Evolutionary conservation across 1,140 invertebrate species (phyloP).

Genomic region (Atta colombica): DNA sequence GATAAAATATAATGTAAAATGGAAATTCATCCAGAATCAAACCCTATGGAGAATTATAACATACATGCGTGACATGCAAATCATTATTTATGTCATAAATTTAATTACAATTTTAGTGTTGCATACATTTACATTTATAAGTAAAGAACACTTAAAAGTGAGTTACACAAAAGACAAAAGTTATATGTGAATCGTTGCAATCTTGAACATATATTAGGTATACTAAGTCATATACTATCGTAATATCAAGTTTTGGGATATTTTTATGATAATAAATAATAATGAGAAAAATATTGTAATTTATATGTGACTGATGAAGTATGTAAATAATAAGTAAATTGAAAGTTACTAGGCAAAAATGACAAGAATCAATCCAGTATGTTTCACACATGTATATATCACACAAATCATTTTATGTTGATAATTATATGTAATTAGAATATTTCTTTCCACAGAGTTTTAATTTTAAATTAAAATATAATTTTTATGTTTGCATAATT

Average conservation of each 20-base stretch:
- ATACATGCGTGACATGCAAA: conserved; percentile 72
- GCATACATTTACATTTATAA: conserved; percentile 59
- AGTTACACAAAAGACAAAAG: conserved; percentile 7
- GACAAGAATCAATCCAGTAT: background rate
- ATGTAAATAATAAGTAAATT: background rate
- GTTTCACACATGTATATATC: background rate
- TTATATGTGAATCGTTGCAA: conserved; percentile 33
- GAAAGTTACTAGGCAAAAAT: background rate
- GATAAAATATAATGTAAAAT: conserved; percentile 51
- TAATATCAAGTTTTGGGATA: background rate
- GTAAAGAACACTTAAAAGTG: conserved; percentile 32
- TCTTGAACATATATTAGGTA: conserved; percentile 1
- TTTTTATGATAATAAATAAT: conserved; percentile 9
- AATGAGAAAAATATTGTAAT: conserved; percentile 10
- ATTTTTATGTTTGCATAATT: background rate
- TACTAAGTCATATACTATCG: background rate
- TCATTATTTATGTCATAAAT: conserved; percentile 56
- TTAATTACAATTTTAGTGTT: conserved; percentile 40
- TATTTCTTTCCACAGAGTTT: background rate
- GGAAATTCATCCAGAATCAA: conserved; percentile 49
- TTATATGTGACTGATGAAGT: background rate
- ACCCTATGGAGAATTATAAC: conserved; percentile 48
- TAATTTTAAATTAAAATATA: conserved; percentile 2
- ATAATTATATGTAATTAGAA: background rate
- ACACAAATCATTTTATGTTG: conserved; percentile 1